Evolutionary conservation across 2,888 invertebrate species (phyloP), one percentile per base, ranked within the genome.

Genomic region (Cataglyphis livida): DNA sequence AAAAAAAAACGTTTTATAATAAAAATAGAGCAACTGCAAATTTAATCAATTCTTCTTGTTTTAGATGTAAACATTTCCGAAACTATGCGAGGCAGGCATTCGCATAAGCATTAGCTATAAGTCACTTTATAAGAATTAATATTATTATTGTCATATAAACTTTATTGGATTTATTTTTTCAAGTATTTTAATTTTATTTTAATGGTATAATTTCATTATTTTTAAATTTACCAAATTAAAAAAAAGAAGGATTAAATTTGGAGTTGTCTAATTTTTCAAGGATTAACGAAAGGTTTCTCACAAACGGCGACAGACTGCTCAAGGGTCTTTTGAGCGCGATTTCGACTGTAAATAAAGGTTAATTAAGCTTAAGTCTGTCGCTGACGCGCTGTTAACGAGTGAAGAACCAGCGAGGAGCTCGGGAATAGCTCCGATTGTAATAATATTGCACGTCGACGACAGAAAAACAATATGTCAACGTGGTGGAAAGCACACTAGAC

Each of bases 401-500:
- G 79, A 79, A 75, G 28, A 9, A 21, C 59, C 62, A 62, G 51
- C 32, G 65, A 82, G 51, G 51, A 64, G 59, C 38, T 65, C 62
- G 62, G 62, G 21, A 59, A 82, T 70, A 70, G 38, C 59, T 64
- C 57, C 68, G 82, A 82, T 85, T 85, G 90, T 86, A 90, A 86
- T 76, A 76, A 71, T 79, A 71, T 57, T 86, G 88, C 84, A 85
- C 81, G 89, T 86, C 84, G 84, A 89, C 28, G 73, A 84, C n/a
- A 51, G 75, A 68, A 84, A 84, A 78, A 84, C 74, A 84, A 73
- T 86, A 84, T 88, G 86, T 85, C 85, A 83, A 83, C 84, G 85
- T 90, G 88, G 83, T 84, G 81, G 85, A 85, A 90, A 88, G 90
- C 89, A 91, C 89, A 92, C 88, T 92, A 91, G 88, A 89, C 88